Percentiles rank a stretch among this genome's conserved stretches.
Evolutionary conservation across 2,888 invertebrate genomes (phyloP).

Genomic region (Drosophila pegasa): DNA sequence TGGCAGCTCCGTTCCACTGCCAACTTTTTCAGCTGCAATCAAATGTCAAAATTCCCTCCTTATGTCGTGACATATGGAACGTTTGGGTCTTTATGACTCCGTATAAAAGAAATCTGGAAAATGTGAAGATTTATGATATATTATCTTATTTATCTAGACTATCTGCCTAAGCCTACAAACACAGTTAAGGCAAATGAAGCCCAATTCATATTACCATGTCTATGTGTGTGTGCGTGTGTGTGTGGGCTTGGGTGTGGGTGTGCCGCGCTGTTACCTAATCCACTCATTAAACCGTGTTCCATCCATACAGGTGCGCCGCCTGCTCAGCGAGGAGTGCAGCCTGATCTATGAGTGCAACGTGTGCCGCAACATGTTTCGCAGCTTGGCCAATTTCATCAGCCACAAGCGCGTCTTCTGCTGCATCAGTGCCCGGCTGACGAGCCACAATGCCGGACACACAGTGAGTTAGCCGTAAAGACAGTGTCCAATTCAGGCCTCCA

Average conservation of each 20-base stretch:
- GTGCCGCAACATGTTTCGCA: conserved; percentile 94
- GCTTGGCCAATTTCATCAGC: conserved; percentile 94
- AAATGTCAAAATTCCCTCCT: not conserved
- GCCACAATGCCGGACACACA: conserved; percentile 64
- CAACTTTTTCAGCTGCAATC: not conserved
- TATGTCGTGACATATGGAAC: not conserved
- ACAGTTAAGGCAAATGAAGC: not conserved
- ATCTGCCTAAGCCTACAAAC: too few relatives aligned
- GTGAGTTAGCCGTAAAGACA: conserved; percentile 71
- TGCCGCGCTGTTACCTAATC: conserved; percentile 6
- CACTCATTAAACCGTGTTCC: not conserved
- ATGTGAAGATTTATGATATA: not conserved
- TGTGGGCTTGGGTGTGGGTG: not conserved
- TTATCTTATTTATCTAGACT: not conserved
- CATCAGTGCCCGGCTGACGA: conserved; percentile 58
- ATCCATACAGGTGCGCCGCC: conserved; percentile 88
- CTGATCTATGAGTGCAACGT: conserved; percentile 95
- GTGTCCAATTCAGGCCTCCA: conserved; percentile 10
- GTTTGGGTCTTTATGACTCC: not conserved
- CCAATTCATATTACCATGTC: not conserved
- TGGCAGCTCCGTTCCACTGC: not conserved
- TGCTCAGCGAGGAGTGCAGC: conserved; percentile 94
- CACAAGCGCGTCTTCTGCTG: conserved; percentile 95
- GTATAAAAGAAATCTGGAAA: not conserved
- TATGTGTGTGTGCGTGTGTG: conserved; percentile 45